Percentiles rank a stretch among this genome's conserved stretches.
Conservation (phyloP, 2,888 invertebrate genomes). For the Nymphalis polychloros region DNA sequence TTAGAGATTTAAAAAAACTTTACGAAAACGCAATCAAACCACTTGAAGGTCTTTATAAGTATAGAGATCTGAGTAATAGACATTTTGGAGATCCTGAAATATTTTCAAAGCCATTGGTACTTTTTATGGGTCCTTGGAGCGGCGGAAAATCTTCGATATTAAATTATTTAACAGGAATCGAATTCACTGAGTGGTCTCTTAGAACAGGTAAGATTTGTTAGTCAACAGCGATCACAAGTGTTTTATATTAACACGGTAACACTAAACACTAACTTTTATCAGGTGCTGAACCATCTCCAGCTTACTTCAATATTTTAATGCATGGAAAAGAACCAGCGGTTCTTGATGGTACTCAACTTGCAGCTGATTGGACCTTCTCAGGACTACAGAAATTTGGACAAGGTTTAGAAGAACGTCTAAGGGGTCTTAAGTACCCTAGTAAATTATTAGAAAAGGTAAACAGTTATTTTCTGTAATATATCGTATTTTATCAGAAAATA, state of each 20-base stretch:
- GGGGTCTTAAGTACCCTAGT: conserved; percentile 90
- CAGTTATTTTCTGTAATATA: background rate
- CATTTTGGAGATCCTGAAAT: conserved; percentile 97
- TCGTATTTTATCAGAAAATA: background rate
- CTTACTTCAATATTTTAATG: conserved; percentile 95
- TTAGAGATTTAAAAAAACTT: conserved; percentile 91
- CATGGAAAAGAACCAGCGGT: conserved; percentile 92
- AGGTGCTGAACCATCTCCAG: conserved; percentile 97
- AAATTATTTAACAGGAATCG: conserved; percentile 94
- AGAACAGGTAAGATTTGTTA: conserved; percentile 87
- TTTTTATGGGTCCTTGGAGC: conserved; percentile 98
- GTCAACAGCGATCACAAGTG: background rate
- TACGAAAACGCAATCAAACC: conserved; percentile 95
- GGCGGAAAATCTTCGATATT: conserved; percentile 97
- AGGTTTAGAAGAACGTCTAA: conserved; percentile 92
- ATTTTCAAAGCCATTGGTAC: conserved; percentile 94
- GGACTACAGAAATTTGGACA: conserved; percentile 97
- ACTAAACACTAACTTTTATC: conserved; percentile 6
- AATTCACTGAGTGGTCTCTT: conserved; percentile 90
- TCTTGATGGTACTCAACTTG: conserved; percentile 94
- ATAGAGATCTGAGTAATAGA: conserved; percentile 94
- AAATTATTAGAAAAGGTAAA: conserved; percentile 93
- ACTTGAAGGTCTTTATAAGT: conserved; percentile 94
- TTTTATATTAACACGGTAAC: background rate
- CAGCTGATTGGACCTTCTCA: conserved; percentile 97